These are phyloP conservation scores for Ophonus ardosiacus DNA, from an alignment of 2,888 invertebrate species.

Conservation along the genomic window DNA sequence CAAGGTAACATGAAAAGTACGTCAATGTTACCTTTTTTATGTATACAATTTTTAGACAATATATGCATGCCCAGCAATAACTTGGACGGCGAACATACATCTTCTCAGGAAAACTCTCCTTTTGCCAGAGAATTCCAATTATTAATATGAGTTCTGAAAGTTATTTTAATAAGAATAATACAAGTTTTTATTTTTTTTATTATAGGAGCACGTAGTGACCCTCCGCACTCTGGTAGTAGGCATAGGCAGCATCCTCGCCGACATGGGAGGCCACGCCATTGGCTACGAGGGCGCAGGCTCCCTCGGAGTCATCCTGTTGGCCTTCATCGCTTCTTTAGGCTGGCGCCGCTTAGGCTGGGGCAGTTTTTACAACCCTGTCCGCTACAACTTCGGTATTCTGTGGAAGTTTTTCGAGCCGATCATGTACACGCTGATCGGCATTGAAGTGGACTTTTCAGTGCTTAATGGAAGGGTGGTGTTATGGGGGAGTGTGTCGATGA, in stretches of 20 bases:
- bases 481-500: slow-evolving; percentile 75
- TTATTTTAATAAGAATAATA: not conserved
- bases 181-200: not conserved
- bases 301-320: slow-evolving; percentile 78
- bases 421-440: slow-evolving; percentile 87
- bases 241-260: slow-evolving; percentile 79
- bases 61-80: too few species aligned
- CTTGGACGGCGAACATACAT: too few species aligned
- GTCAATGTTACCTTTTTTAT: too few species aligned
- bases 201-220: slow-evolving; percentile 74
- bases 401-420: slow-evolving; percentile 88
- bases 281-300: slow-evolving; percentile 82
- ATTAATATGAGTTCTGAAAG: too few species aligned
- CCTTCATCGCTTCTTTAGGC: slow-evolving; percentile 78
- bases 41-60: too few species aligned
- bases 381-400: slow-evolving; percentile 78
- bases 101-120: too few species aligned
- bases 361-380: slow-evolving; percentile 77
- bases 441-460: slow-evolving; percentile 82
- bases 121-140: too few species aligned
- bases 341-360: slow-evolving; percentile 76
- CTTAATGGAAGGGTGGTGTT: slow-evolving; percentile 76
- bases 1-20: too few species aligned
- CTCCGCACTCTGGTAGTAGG: slow-evolving; percentile 76
- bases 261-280: slow-evolving; percentile 80